A percentile compares a stretch with the other conserved stretches of the same genome.
Conservation (phyloP, 2,888 invertebrate genomes). For the Eudemis profundana region DNA sequence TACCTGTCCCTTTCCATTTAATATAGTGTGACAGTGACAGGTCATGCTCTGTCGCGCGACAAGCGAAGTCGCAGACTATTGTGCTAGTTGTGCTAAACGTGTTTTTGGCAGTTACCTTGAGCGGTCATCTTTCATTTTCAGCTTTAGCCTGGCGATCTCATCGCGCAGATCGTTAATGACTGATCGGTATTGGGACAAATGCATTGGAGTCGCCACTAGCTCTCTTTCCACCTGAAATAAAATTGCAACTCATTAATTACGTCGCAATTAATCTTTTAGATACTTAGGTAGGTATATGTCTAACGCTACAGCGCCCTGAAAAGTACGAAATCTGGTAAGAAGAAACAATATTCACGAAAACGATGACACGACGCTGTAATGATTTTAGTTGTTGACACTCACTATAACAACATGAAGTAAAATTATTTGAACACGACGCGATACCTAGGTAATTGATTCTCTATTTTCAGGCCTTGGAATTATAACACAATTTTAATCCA, state of each 20-base stretch:
- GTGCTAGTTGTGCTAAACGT: too few relatives aligned
- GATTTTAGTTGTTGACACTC: background rate
- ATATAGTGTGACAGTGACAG: too few relatives aligned
- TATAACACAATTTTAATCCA: background rate
- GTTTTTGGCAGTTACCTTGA: constrained; percentile 67
- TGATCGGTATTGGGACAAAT: constrained; percentile 93
- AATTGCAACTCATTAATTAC: too few relatives aligned
- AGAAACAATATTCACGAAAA: background rate
- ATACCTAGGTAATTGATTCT: constrained; percentile 5
- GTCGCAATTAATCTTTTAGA: too few relatives aligned
- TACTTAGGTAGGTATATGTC: too few relatives aligned
- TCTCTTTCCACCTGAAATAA: constrained; percentile 86
- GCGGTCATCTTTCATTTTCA: constrained; percentile 91
- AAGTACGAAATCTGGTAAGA: background rate
- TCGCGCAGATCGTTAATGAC: constrained; percentile 93
- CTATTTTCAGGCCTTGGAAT: background rate
- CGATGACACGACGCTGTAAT: background rate
- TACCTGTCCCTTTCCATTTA: too few relatives aligned
- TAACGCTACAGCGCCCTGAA: too few relatives aligned
- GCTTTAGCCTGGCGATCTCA: constrained; percentile 92
- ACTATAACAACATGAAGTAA: background rate
- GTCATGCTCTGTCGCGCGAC: too few relatives aligned
- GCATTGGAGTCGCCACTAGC: constrained; percentile 88
- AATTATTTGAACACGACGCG: background rate
- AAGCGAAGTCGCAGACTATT: too few relatives aligned